phyloP scores from a whole-genome alignment of 2,797 vertebrate genomes.

The Lepilemur ruficaudatus region DNA sequence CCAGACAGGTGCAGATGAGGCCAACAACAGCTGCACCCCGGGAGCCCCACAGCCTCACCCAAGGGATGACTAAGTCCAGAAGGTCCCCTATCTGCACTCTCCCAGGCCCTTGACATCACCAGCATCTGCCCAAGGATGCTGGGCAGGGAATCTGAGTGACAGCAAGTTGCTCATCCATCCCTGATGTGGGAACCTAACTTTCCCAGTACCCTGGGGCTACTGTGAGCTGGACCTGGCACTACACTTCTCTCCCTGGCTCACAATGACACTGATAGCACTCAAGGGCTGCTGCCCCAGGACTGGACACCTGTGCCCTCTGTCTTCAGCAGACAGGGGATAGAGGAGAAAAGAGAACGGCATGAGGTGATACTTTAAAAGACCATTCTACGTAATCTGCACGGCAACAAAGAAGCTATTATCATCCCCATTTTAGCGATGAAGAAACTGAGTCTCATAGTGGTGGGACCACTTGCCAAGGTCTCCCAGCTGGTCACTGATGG shows the following conservation, averaged over 20 bases:
- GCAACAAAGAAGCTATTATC: not conserved
- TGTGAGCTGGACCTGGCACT: not conserved
- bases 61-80: not conserved
- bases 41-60: not conserved
- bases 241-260: not conserved
- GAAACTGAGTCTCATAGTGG: not conserved
- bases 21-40: too few species aligned
- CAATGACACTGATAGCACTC: not conserved
- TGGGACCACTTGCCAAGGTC: not conserved
- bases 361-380: not conserved
- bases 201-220: not conserved
- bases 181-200: not conserved
- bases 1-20: not conserved
- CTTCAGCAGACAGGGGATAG: not conserved
- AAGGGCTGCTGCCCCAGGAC: not conserved
- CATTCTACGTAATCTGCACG: not conserved
- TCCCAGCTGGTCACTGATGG: not conserved
- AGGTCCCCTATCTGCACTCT: not conserved
- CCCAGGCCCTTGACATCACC: not conserved
- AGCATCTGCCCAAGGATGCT: not conserved
- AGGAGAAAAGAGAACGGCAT: not conserved
- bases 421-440: not conserved
- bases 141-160: not conserved
- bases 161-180: not conserved
- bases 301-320: not conserved